Conservation (phyloP, 2,797 vertebrate species). For the Siniperca obscura region DNA sequence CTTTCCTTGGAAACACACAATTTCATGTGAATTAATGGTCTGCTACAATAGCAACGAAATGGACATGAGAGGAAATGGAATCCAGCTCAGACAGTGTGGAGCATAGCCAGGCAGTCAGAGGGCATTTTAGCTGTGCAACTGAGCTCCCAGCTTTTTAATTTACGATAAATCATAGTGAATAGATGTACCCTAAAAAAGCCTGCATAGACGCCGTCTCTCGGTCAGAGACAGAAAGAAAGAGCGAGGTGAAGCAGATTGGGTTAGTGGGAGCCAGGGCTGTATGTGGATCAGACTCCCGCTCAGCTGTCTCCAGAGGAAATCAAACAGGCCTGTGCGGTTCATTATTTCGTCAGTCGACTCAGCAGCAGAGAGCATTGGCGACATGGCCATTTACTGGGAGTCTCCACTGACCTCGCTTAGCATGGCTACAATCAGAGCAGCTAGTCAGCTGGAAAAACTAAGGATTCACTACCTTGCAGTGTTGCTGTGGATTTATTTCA, state of each 20-base stretch:
- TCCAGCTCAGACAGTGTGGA: conserved; percentile 77
- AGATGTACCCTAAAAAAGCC: conserved; percentile 75
- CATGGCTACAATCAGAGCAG: conserved; percentile 53
- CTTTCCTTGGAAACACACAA: conserved; percentile 67
- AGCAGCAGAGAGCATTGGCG: conserved; percentile 69
- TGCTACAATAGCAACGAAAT: conserved; percentile 68
- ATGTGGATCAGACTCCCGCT: conserved; percentile 75
- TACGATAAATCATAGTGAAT: conserved; percentile 82
- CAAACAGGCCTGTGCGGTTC: conserved; percentile 78
- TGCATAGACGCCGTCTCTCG: conserved; percentile 63
- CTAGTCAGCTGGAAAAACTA: conserved; percentile 56
- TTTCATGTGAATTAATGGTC: conserved; percentile 77
- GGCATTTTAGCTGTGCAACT: conserved; percentile 77
- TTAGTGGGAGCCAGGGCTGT: conserved; percentile 73
- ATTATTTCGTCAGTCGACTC: conserved; percentile 76
- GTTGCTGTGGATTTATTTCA: conserved; percentile 33
- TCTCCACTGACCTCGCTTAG: conserved; percentile 66
- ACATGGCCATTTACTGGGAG: conserved; percentile 75
- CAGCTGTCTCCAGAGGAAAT: conserved; percentile 82
- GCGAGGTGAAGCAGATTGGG: conserved; percentile 75
- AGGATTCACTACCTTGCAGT: conserved; percentile 37
- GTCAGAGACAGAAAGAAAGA: conserved; percentile 72
- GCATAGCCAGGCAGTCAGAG: conserved; percentile 69
- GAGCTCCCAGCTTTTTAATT: conserved; percentile 83
- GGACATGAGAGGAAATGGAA: conserved; percentile 79